A percentile compares a stretch with the other conserved stretches of the same genome.
phyloP scores from a whole-genome alignment of 2,888 invertebrate genomes.

The Thelaira solivaga region DNA sequence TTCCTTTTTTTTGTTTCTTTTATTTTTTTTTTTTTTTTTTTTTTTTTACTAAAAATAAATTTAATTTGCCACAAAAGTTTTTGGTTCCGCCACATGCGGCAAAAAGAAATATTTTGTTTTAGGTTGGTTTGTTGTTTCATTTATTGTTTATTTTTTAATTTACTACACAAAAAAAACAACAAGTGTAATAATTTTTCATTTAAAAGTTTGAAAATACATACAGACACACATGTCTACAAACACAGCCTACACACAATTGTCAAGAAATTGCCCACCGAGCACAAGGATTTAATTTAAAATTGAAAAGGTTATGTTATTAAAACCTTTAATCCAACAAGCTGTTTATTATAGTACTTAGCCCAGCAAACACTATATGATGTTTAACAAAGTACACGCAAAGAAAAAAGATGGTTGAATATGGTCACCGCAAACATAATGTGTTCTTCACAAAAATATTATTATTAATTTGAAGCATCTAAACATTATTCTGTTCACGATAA shows the following conservation, averaged over 20 bases:
- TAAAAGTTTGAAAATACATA: not conserved
- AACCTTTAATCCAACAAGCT: too few species aligned
- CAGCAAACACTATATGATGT: too few species aligned
- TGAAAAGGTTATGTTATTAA: too few species aligned
- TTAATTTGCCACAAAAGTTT: slow-evolving; percentile 46
- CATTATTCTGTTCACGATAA: too few species aligned
- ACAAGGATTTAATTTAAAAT: not conserved
- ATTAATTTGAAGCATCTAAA: too few species aligned
- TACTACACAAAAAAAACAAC: slow-evolving; percentile 16
- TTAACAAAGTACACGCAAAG: too few species aligned
- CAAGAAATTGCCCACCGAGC: slow-evolving; percentile 2
- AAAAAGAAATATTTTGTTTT: slow-evolving; percentile 23
- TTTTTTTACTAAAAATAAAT: slow-evolving; percentile 25
- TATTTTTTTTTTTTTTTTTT: not conserved
- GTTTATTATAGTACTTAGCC: too few species aligned
- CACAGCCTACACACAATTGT: slow-evolving; percentile 26
- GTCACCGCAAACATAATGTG: too few species aligned
- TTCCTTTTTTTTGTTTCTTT: slow-evolving; percentile 7
- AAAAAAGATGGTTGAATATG: too few species aligned
- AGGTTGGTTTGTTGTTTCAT: too few species aligned
- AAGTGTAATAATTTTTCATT: slow-evolving; percentile 54
- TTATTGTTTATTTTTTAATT: slow-evolving; percentile 23
- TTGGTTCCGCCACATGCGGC: slow-evolving; percentile 22
- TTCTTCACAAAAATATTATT: too few species aligned
- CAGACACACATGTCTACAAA: slow-evolving; percentile 2